phyloP scores from a whole-genome alignment of 2,113 vertebrate genomes.

The Phyllostomus hastatus region DNA sequence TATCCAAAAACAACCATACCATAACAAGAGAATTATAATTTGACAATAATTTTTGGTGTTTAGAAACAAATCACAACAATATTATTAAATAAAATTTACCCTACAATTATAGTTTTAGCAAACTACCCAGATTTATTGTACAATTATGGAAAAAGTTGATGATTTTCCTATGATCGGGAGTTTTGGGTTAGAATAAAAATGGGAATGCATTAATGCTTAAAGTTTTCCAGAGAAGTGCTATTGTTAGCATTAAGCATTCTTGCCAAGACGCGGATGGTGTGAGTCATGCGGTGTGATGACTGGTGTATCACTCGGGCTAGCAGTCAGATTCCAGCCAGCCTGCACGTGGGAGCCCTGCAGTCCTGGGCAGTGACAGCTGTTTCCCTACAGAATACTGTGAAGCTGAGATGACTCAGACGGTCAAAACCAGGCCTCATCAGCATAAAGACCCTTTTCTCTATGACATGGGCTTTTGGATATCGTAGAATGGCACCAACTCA shows the following conservation, averaged over 20 bases:
- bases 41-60: background rate
- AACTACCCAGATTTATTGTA: background rate
- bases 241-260: conserved; percentile 1
- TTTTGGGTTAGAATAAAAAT: conserved; percentile 30
- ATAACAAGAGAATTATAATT: background rate
- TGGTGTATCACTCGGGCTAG: background rate
- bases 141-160: background rate
- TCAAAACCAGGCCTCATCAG: background rate
- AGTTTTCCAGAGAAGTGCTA: conserved; percentile 30
- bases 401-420: background rate
- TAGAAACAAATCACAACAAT: background rate
- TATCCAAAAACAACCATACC: background rate
- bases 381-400: background rate
- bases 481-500: background rate
- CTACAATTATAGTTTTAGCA: background rate
- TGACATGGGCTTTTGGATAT: background rate
- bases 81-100: background rate
- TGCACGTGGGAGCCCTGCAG: background rate
- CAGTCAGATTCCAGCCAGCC: background rate
- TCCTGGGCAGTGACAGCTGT: background rate
- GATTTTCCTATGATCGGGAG: background rate
- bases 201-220: background rate
- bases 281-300: conserved; percentile 29
- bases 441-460: background rate
- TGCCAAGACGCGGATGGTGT: background rate